Base-by-base conservation (phyloP, 2,797 vertebrate genomes). In the Threskiornis aethiopicus region DNA sequence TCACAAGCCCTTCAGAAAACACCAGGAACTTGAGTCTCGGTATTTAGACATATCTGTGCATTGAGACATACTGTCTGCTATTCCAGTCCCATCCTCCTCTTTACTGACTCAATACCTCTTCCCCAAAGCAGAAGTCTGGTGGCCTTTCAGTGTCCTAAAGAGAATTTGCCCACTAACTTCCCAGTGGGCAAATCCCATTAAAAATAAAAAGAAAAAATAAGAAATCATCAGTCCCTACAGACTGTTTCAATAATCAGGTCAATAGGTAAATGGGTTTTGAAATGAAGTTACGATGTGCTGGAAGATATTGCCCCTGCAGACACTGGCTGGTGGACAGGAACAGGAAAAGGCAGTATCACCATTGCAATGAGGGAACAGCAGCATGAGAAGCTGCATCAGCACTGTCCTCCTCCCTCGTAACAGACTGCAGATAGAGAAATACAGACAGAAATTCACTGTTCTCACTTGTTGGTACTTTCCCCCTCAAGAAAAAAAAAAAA, bases 291-390 rank as follows among this genome's bases (percentile, higher is more conserved):
- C 0, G 0, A 25, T 4, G 51, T 9, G 33, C 51, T 70, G 65
- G 55, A 77, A 81, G 51, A 41, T 19, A 20, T 8, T 75, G 22
- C 39, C 46, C 35, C 39, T 18, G n/a, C 72, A 39, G 52, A 25
- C 12, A 9, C 26, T 2, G 6, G 11, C 47, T 18, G 55, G n/a
- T 1, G 5, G 44, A 7, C 26, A 70, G 11, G 47, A 87, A 62
- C 0, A 1, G 66, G 33, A n/a, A 80, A 67, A 72, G 61, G 37
- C 51, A 52, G 28, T 3, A 26, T 3, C 55, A 18, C 39, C 29
- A 10, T 0, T 16, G n/a, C 1, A 1, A 6, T 5, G 47, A 13
- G 8, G 20, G 33, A 69, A 62, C 0, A 2, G 19, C 22, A 57
- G 24, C 24, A 37, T 0, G 5, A 59, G 9, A 22, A 78, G 58